Evolutionary conservation across 2,888 invertebrate genomes (phyloP), one percentile per base, ranked within the genome.

Genomic region (Caenorhabditis becei): DNA sequence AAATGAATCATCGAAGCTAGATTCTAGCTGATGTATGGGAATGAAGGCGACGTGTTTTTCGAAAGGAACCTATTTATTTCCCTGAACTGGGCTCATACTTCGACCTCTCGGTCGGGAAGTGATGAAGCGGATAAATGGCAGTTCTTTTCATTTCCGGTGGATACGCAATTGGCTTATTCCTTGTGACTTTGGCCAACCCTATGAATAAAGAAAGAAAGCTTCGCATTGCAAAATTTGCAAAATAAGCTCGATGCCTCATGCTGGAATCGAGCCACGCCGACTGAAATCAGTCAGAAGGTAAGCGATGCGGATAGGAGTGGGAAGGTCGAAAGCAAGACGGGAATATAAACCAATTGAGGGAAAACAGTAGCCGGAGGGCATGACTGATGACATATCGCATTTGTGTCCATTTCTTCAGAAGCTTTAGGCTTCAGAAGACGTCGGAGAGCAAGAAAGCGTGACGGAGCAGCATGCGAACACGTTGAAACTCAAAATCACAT

Each of bases 241-340:
- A 74, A 74, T 58, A 61, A n/a, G 24, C 47, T 63, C 59, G 78
- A 70, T 88, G 89, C 88, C 88, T 88, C 88, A 87, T 87, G 89
- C 89, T 87, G 89, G 89, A 89, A 89, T 89, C 88, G 88, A 89
- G 88, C 88, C 86, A 87, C 35, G 53, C 20, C 35, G 47, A 32
- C 44, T n/a, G 67, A n/a, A 20, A 24, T n/a, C 54, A 23, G 26
- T 28, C 28, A 37, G 10, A 14, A 54, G 41, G 37, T 18, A 23
- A 35, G n/a, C 24, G 28, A 44, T 41, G 26, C 14, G 54, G 56
- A 24, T 44, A 44, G 24, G 53, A 44, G 35, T 20, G 53, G 14
- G 47, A 7, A 23, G n/a, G 3, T 14, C 20, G 58, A 10, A 32
- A 26, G 20, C 5, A 37, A 20, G 53, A 3, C 24, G 28, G n/a